phyloP scores from a whole-genome alignment of 2,113 vertebrate species.

The Phoenicopterus ruber region DNA sequence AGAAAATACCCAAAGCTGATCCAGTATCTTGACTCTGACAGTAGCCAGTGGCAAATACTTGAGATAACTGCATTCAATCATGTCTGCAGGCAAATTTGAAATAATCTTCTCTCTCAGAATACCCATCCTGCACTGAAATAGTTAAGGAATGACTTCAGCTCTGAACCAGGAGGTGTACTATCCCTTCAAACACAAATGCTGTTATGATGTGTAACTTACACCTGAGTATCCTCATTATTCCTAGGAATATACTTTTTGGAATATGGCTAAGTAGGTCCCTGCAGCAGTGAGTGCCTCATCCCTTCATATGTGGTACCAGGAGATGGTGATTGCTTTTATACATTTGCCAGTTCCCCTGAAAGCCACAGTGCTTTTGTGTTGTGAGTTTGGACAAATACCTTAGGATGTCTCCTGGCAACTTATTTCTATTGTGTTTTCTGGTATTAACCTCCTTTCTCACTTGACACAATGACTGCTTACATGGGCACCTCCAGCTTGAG shows the following conservation, averaged over 20 bases:
- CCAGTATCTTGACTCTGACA: constrained; percentile 21
- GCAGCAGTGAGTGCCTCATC: background rate
- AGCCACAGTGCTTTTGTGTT: background rate
- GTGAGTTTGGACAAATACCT: background rate
- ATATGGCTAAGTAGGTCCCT: background rate
- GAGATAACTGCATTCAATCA: constrained; percentile 47
- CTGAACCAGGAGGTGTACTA: background rate
- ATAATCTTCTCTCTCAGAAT: background rate
- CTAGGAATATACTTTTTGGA: background rate
- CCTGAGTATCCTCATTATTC: background rate
- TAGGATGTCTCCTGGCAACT: background rate
- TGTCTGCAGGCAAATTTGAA: background rate
- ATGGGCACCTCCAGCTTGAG: background rate
- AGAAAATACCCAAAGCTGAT: constrained; percentile 9
- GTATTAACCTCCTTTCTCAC: background rate
- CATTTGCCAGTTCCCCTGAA: background rate
- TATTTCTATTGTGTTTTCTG: background rate
- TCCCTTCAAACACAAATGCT: background rate
- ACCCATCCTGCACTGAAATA: background rate
- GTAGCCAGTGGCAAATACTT: constrained; percentile 54
- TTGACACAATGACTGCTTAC: background rate
- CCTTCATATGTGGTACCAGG: background rate
- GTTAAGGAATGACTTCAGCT: background rate
- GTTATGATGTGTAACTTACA: background rate
- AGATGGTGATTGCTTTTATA: background rate